Conservation (phyloP, 2,797 vertebrate genomes). For the Salarias fasciatus region DNA sequence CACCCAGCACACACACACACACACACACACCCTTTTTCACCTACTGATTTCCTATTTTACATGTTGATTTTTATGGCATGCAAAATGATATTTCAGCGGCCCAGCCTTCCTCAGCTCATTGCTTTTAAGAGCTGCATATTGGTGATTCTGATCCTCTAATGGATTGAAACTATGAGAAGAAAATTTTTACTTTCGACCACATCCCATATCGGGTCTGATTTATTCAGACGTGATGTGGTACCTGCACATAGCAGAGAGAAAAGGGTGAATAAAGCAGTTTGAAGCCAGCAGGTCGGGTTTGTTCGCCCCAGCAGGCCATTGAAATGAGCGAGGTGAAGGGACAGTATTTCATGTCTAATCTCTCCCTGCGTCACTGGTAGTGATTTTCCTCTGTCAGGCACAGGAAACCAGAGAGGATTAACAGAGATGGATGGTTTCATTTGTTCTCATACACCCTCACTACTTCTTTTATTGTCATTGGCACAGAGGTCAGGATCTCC, state of each 20-base stretch:
- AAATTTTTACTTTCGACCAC: too few relatives aligned
- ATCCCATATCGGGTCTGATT: too few relatives aligned
- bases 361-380: constrained; percentile 3
- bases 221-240: too few relatives aligned
- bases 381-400: constrained; percentile 20
- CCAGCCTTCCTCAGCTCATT: too few relatives aligned
- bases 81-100: not conserved
- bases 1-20: constrained; percentile 9
- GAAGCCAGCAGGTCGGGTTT: not conserved
- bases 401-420: constrained; percentile 35
- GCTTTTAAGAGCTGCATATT: not conserved
- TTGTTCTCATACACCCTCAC: constrained; percentile 31
- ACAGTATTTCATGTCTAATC: too few relatives aligned
- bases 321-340: too few relatives aligned
- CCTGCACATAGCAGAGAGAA: not conserved
- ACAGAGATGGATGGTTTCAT: constrained; percentile 36
- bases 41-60: too few relatives aligned
- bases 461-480: constrained; percentile 22
- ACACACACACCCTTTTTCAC: not conserved
- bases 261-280: not conserved
- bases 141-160: too few relatives aligned
- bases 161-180: too few relatives aligned
- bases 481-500: constrained; percentile 10
- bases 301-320: too few relatives aligned
- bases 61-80: not conserved